These are phyloP conservation scores for Pristionchus maxplancki DNA, from an alignment of 2,888 invertebrate species.

Conservation along the genomic window DNA sequence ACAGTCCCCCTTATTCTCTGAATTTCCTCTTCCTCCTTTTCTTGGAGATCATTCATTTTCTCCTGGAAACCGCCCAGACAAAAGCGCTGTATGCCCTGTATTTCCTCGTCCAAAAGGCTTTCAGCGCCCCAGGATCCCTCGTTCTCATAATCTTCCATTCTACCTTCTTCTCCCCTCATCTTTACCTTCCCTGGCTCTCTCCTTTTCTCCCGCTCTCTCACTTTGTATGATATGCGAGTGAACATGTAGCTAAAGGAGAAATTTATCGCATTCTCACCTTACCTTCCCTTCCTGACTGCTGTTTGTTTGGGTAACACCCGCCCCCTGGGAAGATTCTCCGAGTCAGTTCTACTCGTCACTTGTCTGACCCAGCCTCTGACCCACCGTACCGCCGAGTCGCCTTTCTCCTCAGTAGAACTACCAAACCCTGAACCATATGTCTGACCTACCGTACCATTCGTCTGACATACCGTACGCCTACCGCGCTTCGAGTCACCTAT, in stretches of 20 bases:
- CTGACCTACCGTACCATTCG: background rate
- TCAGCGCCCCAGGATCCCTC: background rate
- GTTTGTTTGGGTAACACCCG: background rate
- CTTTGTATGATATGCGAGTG: background rate
- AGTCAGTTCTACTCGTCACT: background rate
- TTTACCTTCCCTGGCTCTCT: conserved; percentile 32
- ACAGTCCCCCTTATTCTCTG: too few relatives aligned
- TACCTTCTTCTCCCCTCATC: conserved; percentile 24
- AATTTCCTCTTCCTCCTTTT: too few relatives aligned
- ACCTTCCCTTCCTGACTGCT: background rate
- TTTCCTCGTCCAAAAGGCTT: conserved; percentile 13
- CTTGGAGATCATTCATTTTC: too few relatives aligned
- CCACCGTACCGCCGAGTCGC: background rate
- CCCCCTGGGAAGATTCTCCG: background rate
- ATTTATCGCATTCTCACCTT: background rate
- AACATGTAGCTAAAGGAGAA: background rate
- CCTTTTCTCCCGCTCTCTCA: conserved; percentile 49
- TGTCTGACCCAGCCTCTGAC: background rate
- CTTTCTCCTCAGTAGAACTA: background rate
- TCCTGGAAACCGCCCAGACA: too few relatives aligned
- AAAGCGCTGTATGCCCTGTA: too few relatives aligned
- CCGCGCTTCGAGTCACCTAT: background rate
- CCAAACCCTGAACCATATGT: background rate
- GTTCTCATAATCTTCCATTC: conserved; percentile 48
- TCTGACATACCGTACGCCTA: background rate